A percentile compares a stretch with the other conserved stretches of the same genome.
These are phyloP conservation scores for Pomacea maculata DNA, from an alignment of 1,140 invertebrate genomes.

Conservation along the genomic window DNA sequence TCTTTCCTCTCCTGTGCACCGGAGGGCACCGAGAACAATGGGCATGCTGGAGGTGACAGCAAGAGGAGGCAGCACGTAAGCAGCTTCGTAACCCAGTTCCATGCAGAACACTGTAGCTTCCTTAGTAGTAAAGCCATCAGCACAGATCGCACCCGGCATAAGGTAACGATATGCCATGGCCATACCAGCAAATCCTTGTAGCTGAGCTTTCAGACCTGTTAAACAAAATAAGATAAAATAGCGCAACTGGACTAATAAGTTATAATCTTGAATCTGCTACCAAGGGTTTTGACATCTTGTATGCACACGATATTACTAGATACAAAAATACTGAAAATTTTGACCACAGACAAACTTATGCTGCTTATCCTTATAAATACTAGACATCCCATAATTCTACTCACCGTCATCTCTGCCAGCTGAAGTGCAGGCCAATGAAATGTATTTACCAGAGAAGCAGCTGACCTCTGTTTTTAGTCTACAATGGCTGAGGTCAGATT, in stretches of 20 bases:
- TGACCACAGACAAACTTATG: too few relatives aligned
- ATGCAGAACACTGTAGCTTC: constrained; percentile 34
- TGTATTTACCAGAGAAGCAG: constrained; percentile 45
- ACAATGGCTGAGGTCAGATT: constrained; percentile 73
- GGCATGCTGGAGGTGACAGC: neutral
- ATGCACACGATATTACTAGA: too few relatives aligned
- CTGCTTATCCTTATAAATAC: too few relatives aligned
- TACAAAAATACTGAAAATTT: too few relatives aligned
- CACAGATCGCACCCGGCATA: constrained; percentile 29
- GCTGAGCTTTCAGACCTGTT: constrained; percentile 7
- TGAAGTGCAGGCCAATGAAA: constrained; percentile 38
- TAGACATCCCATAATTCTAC: neutral
- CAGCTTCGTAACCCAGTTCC: constrained; percentile 65
- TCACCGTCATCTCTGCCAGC: constrained; percentile 7
- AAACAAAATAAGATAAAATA: neutral
- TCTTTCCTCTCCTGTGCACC: constrained; percentile 37
- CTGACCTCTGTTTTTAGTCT: constrained; percentile 41
- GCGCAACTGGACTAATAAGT: neutral
- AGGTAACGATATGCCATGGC: constrained; percentile 73
- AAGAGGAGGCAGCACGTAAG: constrained; percentile 58
- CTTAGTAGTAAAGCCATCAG: constrained; percentile 15
- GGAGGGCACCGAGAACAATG: constrained; percentile 26
- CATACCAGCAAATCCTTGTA: constrained; percentile 15
- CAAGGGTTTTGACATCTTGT: too few relatives aligned
- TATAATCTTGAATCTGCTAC: too few relatives aligned